phyloP scores from a whole-genome alignment of 2,797 vertebrate genomes.

The Crocidura indochinensis region DNA sequence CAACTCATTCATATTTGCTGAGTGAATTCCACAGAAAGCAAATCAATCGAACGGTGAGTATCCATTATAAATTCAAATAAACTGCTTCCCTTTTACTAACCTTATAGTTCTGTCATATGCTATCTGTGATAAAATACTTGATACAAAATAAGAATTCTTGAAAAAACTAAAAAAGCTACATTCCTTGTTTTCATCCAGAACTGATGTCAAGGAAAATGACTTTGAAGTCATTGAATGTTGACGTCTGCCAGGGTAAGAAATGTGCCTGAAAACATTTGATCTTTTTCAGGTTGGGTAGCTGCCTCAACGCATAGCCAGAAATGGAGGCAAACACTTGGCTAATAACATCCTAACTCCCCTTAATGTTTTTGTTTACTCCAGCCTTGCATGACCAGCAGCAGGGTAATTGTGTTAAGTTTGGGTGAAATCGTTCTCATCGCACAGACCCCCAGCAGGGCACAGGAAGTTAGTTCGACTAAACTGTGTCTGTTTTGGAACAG shows the following conservation, averaged over 20 bases:
- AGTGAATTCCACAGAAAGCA: conserved; percentile 41
- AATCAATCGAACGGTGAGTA: conserved; percentile 14
- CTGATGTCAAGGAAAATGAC: conserved; percentile 56
- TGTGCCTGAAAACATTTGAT: conserved; percentile 79
- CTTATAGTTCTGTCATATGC: background rate
- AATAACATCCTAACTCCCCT: conserved; percentile 85
- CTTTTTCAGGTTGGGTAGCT: conserved; percentile 79
- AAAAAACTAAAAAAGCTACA: background rate
- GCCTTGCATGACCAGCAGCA: conserved; percentile 87
- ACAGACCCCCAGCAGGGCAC: conserved; percentile 81
- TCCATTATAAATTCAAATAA: background rate
- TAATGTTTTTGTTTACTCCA: conserved; percentile 88
- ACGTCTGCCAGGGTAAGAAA: conserved; percentile 73
- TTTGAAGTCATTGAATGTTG: conserved; percentile 58
- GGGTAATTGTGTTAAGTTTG: conserved; percentile 84
- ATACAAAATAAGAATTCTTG: background rate
- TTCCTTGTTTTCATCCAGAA: conserved; percentile 16
- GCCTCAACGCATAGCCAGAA: conserved; percentile 76
- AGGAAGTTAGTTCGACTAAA: conserved; percentile 81
- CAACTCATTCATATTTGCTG: conserved; percentile 1
- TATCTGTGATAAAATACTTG: background rate
- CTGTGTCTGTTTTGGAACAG: conserved; percentile 78
- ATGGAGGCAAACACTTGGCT: conserved; percentile 84
- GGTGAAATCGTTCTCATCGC: conserved; percentile 84
- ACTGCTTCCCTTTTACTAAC: background rate